Percentiles rank a stretch among this genome's conserved stretches.
Conservation (phyloP, 2,797 vertebrate species). For the Apodemus agrarius region DNA sequence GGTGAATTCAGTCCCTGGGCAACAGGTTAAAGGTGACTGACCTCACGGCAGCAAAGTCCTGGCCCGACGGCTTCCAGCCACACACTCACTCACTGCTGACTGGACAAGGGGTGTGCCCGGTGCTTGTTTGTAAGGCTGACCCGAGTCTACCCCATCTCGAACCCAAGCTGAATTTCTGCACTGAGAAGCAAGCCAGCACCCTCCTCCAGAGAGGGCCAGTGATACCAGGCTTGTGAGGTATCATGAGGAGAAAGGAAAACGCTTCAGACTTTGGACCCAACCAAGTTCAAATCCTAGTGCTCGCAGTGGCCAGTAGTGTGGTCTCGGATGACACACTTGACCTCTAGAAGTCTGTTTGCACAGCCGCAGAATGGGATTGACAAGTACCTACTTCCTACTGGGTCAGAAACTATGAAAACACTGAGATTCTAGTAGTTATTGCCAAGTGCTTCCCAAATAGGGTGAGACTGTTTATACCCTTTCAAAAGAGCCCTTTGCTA, state of each 20-base stretch:
- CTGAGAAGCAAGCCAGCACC: conserved; percentile 38
- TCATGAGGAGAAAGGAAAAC: not conserved
- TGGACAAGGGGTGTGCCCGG: not conserved
- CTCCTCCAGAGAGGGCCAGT: not conserved
- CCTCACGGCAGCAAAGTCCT: not conserved
- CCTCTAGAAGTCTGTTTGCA: conserved; percentile 40
- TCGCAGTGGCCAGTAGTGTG: not conserved
- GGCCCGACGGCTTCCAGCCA: not conserved
- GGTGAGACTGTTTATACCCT: not conserved
- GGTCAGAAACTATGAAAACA: conserved; percentile 26
- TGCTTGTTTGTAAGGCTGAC: not conserved
- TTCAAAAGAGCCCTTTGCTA: not conserved
- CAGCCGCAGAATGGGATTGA: conserved; percentile 45
- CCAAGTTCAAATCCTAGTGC: conserved; percentile 42
- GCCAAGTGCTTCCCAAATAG: conserved; percentile 45
- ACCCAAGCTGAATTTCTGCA: not conserved
- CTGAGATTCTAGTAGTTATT: not conserved
- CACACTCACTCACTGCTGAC: not conserved
- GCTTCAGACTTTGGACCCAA: conserved; percentile 11
- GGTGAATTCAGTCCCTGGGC: not conserved
- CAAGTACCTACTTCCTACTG: conserved; percentile 40
- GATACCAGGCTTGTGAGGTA: not conserved
- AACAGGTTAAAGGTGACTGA: not conserved
- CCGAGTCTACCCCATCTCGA: not conserved
- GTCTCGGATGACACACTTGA: conserved; percentile 47